Percentiles rank a stretch among this genome's conserved stretches.
These are phyloP conservation scores for Drosophila mettleri DNA, from an alignment of 2,888 invertebrate genomes.

Conservation along the genomic window DNA sequence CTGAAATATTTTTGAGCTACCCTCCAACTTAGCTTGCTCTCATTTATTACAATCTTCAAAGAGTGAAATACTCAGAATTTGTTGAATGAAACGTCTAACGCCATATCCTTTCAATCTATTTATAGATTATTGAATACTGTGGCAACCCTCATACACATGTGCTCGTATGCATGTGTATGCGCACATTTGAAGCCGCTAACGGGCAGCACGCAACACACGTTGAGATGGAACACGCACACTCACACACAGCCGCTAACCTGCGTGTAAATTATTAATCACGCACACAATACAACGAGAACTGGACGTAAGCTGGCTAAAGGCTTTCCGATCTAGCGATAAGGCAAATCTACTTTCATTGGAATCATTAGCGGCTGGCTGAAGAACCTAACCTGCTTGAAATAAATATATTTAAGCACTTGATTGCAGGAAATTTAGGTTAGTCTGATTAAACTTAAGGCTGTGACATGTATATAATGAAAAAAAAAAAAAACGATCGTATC, in stretches of 20 bases:
- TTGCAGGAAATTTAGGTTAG: neutral
- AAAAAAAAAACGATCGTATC: no score
- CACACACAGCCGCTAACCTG: neutral
- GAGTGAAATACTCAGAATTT: slow-evolving; percentile 1
- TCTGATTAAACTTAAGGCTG: no score
- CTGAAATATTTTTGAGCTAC: neutral
- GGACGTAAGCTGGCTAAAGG: slow-evolving; percentile 6
- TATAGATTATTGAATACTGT: neutral
- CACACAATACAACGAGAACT: slow-evolving; percentile 1
- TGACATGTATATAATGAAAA: no score
- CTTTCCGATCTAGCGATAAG: slow-evolving; percentile 5
- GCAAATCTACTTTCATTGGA: slow-evolving; percentile 1
- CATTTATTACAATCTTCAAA: slow-evolving; percentile 15
- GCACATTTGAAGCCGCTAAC: neutral
- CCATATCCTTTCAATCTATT: slow-evolving; percentile 1
- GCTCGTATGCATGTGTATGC: neutral
- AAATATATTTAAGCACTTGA: neutral
- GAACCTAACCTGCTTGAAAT: no score
- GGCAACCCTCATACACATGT: slow-evolving; percentile 8
- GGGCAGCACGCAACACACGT: neutral
- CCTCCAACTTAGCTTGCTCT: slow-evolving; percentile 1
- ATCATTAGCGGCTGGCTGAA: slow-evolving; percentile 2
- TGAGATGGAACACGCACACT: neutral
- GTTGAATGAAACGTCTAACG: neutral
- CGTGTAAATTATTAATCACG: slow-evolving; percentile 10